phyloP scores from a whole-genome alignment of 37 sponge, comb jelly and placozoan genomes.

The Lycopodina hypogea region DNA sequence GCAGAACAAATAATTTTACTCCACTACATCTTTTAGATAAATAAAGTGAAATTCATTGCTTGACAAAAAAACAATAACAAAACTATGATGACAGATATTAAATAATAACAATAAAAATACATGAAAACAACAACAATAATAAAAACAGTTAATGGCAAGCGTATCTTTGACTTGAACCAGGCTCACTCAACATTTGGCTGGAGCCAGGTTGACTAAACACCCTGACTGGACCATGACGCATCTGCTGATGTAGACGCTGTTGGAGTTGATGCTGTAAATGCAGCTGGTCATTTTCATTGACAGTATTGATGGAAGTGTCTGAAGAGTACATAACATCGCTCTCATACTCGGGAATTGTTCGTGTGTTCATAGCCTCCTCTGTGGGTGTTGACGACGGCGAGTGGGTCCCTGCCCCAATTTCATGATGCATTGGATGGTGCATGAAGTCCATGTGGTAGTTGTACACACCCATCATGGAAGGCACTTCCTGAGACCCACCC shows the following conservation, averaged over 20 bases:
- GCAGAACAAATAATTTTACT: too few relatives aligned
- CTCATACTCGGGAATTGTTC: conserved; percentile 36
- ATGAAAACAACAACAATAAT: not conserved
- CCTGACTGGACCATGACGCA: too few relatives aligned
- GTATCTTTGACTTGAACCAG: not conserved
- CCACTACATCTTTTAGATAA: too few relatives aligned
- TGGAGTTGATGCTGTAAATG: not conserved
- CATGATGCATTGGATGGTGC: not conserved
- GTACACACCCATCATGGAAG: not conserved
- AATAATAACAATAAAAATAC: not conserved
- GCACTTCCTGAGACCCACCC: conserved; percentile 12
- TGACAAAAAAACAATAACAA: too few relatives aligned
- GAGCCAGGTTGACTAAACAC: too few relatives aligned
- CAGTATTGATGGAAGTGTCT: conserved; percentile 29
- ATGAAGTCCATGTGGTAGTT: not conserved
- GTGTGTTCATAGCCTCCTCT: conserved; percentile 27
- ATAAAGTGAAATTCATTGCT: too few relatives aligned
- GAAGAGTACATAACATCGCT: conserved; percentile 22
- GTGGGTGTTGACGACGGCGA: conserved; percentile 30
- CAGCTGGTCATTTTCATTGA: not conserved
- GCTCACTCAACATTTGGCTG: not conserved
- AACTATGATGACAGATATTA: too few relatives aligned
- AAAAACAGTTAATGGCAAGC: not conserved
- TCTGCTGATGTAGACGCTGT: too few relatives aligned
- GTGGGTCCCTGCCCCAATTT: not conserved